Percentiles rank a stretch among this genome's conserved stretches.
These are phyloP conservation scores for Lepus americanus DNA, from an alignment of 2,113 vertebrate genomes.

Conservation along the genomic window DNA sequence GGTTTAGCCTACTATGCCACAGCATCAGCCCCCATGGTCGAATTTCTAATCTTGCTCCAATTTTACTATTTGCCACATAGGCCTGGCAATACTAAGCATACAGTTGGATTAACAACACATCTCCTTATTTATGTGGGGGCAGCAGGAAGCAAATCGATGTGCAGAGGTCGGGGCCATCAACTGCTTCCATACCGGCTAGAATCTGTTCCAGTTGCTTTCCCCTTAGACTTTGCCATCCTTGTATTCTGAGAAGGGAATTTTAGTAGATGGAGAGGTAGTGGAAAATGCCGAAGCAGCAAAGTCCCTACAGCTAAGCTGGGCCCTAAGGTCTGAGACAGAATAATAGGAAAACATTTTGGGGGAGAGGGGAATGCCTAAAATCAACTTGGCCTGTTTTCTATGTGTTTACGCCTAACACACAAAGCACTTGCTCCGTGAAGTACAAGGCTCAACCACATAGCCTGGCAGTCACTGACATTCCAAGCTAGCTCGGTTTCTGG, in stretches of 20 bases:
- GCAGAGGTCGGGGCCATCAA: background rate
- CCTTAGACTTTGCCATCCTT: background rate
- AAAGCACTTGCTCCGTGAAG: conserved; percentile 5
- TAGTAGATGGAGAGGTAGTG: background rate
- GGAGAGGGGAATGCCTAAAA: background rate
- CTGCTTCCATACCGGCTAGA: background rate
- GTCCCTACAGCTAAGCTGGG: background rate
- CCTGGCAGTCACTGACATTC: background rate
- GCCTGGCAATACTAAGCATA: background rate
- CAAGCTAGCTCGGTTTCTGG: conserved; percentile 47
- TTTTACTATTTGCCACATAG: background rate
- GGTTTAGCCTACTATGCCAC: too few species aligned
- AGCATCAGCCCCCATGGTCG: background rate
- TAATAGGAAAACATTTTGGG: background rate
- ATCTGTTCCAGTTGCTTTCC: conserved; percentile 2
- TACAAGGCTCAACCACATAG: background rate
- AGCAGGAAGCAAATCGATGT: background rate
- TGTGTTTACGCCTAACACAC: background rate
- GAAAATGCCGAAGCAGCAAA: background rate
- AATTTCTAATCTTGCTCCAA: conserved; percentile 3
- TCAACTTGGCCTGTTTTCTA: background rate
- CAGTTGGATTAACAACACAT: background rate
- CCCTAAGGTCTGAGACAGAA: background rate
- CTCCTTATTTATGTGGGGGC: background rate
- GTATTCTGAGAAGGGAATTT: conserved; percentile 5